These are phyloP conservation scores for Haliclona indistincta DNA, from an alignment of 37 sponge, comb jelly and placozoan species.

Conservation along the genomic window DNA sequence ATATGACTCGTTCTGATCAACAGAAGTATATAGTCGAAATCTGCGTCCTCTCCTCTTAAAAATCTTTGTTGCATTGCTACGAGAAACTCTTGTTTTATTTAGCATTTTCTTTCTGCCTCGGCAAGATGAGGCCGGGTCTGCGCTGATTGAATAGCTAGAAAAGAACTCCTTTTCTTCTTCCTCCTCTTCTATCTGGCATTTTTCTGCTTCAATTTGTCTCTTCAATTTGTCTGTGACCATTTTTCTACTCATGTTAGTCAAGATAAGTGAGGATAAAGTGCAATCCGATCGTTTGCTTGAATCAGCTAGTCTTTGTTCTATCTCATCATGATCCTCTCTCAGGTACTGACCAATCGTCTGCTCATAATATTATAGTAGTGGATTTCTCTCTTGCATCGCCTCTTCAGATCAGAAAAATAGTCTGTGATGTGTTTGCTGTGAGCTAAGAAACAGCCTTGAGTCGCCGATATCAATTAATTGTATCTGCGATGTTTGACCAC, in stretches of 20 bases:
- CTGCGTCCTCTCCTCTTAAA: constrained; percentile 74
- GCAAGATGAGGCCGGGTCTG: constrained; percentile 31
- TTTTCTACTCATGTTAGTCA: constrained; percentile 41
- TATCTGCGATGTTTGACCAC: constrained; percentile 29
- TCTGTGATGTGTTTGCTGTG: constrained; percentile 37
- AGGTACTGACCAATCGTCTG: constrained; percentile 85
- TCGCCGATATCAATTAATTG: too few relatives aligned
- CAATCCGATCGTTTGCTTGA: constrained; percentile 25
- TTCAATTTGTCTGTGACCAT: constrained; percentile 1
- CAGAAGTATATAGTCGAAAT: constrained; percentile 74
- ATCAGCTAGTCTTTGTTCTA: not conserved
- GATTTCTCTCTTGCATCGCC: constrained; percentile 72
- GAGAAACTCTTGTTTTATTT: constrained; percentile 69
- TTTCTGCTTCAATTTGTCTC: constrained; percentile 47
- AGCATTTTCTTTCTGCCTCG: constrained; percentile 46
- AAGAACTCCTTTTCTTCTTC: constrained; percentile 25
- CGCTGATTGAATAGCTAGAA: too few relatives aligned
- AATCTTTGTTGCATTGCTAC: constrained; percentile 72
- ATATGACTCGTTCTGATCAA: constrained; percentile 64
- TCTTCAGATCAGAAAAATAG: constrained; percentile 78
- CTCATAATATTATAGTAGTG: constrained; percentile 73
- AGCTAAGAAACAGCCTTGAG: constrained; percentile 54
- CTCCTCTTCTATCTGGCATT: constrained; percentile 29
- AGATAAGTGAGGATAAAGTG: constrained; percentile 41
- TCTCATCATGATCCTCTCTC: constrained; percentile 77